Evolutionary conservation across 1,140 invertebrate species (phyloP).

Genomic region (Aphaenogaster rudis): DNA sequence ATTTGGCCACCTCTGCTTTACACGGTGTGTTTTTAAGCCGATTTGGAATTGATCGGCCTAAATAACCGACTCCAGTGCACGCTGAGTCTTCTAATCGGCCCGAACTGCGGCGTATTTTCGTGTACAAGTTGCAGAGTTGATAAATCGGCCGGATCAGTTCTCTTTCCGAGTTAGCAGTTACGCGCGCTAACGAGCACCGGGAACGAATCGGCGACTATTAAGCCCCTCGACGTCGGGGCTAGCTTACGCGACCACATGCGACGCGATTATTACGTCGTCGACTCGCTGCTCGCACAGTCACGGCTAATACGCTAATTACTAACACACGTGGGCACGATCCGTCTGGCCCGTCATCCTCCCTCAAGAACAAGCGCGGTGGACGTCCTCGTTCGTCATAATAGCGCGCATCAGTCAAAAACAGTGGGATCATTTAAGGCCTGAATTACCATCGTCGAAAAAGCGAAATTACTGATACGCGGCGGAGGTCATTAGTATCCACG

Average conservation of each 20-base stretch:
- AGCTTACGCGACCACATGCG: neutral
- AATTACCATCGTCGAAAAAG: conserved; percentile 52
- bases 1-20: neutral
- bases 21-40: neutral
- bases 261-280: conserved; percentile 39
- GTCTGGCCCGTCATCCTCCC: neutral
- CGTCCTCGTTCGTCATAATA: conserved; percentile 47
- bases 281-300: conserved; percentile 8
- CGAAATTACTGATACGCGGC: conserved; percentile 54
- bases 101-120: neutral
- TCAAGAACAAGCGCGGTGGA: neutral
- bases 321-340: neutral
- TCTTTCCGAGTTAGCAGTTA: conserved; percentile 23
- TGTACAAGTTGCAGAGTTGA: conserved; percentile 22
- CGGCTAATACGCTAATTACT: conserved; percentile 41
- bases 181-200: conserved; percentile 44
- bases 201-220: conserved; percentile 47
- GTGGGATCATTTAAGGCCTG: conserved; percentile 15
- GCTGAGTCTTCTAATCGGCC: neutral
- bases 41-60: neutral
- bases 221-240: neutral
- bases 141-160: conserved; percentile 43
- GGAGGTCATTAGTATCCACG: conserved; percentile 29
- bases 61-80: neutral
- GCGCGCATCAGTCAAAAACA: conserved; percentile 54